Conservation (phyloP, 2,888 invertebrate genomes). For the Orthonychiurus folsomi region DNA sequence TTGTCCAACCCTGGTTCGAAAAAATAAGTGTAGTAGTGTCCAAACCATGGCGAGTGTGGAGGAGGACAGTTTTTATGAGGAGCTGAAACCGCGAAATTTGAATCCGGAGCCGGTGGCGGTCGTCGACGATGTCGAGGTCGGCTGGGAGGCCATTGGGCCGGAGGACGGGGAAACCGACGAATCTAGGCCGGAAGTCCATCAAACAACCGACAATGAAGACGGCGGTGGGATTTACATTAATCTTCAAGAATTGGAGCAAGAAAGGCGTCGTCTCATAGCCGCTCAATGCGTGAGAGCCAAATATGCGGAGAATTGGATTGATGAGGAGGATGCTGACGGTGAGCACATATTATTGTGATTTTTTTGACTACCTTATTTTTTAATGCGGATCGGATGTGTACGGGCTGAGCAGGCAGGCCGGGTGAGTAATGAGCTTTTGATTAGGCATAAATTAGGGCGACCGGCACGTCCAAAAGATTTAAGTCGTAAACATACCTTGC, state of each 20-base stretch:
- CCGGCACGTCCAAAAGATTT: no score
- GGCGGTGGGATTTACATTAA: neutral
- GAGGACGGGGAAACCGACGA: neutral
- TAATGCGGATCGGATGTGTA: no score
- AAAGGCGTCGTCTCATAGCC: constrained; percentile 4
- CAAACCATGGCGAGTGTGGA: neutral
- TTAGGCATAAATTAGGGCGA: neutral
- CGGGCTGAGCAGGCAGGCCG: no score
- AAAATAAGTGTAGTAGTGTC: constrained; percentile 4
- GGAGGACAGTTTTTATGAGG: constrained; percentile 1
- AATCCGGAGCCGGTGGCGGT: neutral
- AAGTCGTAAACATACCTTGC: no score
- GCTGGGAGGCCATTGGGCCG: no score
- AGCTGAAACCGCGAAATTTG: neutral
- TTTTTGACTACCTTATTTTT: no score
- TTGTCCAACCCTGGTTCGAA: constrained; percentile 12
- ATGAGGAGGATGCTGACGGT: constrained; percentile 5
- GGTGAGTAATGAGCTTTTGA: neutral
- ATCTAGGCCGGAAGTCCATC: neutral
- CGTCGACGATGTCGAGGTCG: neutral
- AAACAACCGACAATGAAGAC: neutral
- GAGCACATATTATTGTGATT: neutral
- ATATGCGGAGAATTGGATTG: constrained; percentile 14
- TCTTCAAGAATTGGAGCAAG: constrained; percentile 11
- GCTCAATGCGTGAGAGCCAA: constrained; percentile 11